A percentile compares a stretch with the other conserved stretches of the same genome.
Evolutionary conservation across 2,113 vertebrate species (phyloP).

Genomic region (Danio rerio): GRCz12tu NC_133178.1:17660001-17660500

Average conservation of each 20-base stretch:
- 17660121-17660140: conserved; percentile 32
- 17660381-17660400: neutral
- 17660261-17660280: no score
- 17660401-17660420: neutral
- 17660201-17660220: neutral
- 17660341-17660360: no score
- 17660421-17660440: neutral
- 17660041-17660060: conserved; percentile 52
- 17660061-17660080: conserved; percentile 26
- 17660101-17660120: conserved; percentile 15
- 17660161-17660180: neutral
- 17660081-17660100: conserved; percentile 44
- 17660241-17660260: neutral
- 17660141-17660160: conserved; percentile 41
- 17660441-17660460: neutral
- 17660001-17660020: conserved; percentile 42
- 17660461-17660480: neutral
- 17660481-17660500: neutral
- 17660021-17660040: conserved; percentile 46
- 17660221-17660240: neutral
- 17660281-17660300: no score
- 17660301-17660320: no score
- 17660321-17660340: no score
- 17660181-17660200: conserved; percentile 23
- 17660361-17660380: neutral